Evolutionary conservation across 2,888 invertebrate species (phyloP).

Genomic region (Steinernema hermaphroditum): DNA sequence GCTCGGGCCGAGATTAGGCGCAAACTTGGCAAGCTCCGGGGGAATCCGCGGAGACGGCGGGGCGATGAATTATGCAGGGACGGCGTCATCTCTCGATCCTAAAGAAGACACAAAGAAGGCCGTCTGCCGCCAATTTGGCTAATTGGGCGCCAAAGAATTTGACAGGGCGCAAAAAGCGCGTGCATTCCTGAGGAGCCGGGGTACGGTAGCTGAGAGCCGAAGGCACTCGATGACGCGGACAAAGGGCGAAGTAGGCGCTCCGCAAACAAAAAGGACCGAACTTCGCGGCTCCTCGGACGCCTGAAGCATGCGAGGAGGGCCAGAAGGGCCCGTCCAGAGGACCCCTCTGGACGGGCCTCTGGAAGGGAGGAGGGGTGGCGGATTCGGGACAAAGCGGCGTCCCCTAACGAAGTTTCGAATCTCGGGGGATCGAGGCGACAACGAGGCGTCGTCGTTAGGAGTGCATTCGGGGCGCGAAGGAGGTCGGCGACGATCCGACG

Average conservation of each 20-base stretch:
- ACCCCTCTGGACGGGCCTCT: too few relatives aligned
- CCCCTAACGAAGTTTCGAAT: too few relatives aligned
- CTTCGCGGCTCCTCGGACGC: background rate
- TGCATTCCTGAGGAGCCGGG: background rate
- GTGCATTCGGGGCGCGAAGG: too few relatives aligned
- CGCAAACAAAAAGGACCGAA: background rate
- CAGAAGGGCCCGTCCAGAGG: background rate
- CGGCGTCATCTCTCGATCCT: constrained; percentile 4
- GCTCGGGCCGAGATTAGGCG: background rate
- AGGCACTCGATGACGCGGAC: constrained; percentile 33
- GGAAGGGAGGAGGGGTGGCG: too few relatives aligned
- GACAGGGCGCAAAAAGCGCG: constrained; percentile 17
- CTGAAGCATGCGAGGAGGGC: background rate
- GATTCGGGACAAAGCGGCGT: too few relatives aligned
- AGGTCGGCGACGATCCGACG: too few relatives aligned
- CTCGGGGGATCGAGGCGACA: too few relatives aligned
- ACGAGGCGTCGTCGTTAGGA: too few relatives aligned
- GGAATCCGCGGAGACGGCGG: background rate
- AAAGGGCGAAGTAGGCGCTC: background rate
- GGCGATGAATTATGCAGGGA: constrained; percentile 1
- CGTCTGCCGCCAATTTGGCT: constrained; percentile 6
- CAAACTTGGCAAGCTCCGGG: too few relatives aligned
- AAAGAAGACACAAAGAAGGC: background rate
- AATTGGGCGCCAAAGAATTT: constrained; percentile 14
- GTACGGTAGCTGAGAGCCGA: constrained; percentile 34